Base-by-base conservation (phyloP, 2,888 invertebrate species). In the Pherbina coryleti region DNA sequence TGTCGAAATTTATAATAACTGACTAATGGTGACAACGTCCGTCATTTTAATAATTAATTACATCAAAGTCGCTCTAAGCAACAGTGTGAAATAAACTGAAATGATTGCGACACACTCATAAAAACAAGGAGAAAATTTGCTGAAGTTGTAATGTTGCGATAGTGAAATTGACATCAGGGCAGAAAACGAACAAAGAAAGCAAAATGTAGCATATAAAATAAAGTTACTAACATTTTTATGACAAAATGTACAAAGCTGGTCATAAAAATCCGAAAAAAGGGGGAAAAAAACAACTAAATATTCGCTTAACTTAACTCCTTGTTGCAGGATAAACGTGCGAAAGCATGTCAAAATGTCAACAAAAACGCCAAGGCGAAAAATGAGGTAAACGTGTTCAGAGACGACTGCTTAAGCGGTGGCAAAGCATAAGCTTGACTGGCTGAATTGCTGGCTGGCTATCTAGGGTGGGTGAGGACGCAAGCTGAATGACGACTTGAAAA, bases 401-500 rank as follows among this genome's bases (percentile, higher is more conserved):
- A 53, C n/a, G n/a, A 17, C 53, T 53, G 53, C 17, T 19, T 7
- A 53, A 53, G 53, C 17, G 53, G 9, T 5, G 44, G 44, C 11
- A 44, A 14, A 44, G 11, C 44, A 44, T 44, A 44, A 44, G 44
- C 44, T 44, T 44, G 44, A 14, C 44, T 44, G 44, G 44, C 44
- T 44, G 11, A 44, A 44, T 11, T 7, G 44, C 14, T 44, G 14
- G 11, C 44, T 44, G 44, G 37, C 5, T 37, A 8, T 37, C 55
- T 7, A 19, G 19, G 49, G 67, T 17, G 44, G 44, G 9, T 17
- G 22, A 14, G 44, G 3, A 19, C 0, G 49, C 19, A 19, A 19
- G 49, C 37, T 22, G 49, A 44, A 44, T 9, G 49, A 22, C 11
- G 44, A 73, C 73, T 62, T 73, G 22, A 62, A 19, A 73, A 73